Evolutionary conservation across 2,797 vertebrate species (phyloP), one percentile per base, ranked within the genome.

Genomic region (Platalea minor): DNA sequence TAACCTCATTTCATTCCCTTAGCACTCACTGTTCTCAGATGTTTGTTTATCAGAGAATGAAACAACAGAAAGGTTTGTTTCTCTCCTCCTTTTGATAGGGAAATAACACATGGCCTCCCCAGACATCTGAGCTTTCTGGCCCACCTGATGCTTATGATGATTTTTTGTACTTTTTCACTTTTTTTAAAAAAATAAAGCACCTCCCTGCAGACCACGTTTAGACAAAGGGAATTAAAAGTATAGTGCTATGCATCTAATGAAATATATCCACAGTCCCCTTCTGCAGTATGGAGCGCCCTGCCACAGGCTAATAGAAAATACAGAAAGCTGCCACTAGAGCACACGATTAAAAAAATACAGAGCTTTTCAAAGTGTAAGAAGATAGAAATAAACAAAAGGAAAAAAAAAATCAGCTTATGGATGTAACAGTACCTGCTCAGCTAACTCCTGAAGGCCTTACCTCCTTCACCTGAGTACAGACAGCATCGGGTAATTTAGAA

Each of bases 231-330:
- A 82, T 28, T 16, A 37, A 37, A 28, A 88, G 59, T 3, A n/a
- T 1, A 51, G 46, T 5, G 25, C 31, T 24, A 51, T 0, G 0
- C 33, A 35, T 59, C 43, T 54, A 53, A 57, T 26, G 45, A 39
- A 37, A 45, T 17, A 56, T 3, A 69, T 20, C 57, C 37, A n/a
- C 29, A 37, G 35, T 29, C 25, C 43, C 53, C 31, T 57, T 20
- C 54, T 33, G 35, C 2, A 0, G 18, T 8, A 26, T 11, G 0
- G 25, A 48, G 64, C 6, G 3, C n/a, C 46, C 39, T 76, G 74
- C 37, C 54, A 75, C 7, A 29, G 46, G 50, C 43, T n/a, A 48
- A 54, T 3, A 29, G 61, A 64, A 73, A 77, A 53, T 28, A 73
- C 3, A 2, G 35, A 50, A 56, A 78, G 28, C 43, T 78, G 33